Conservation (phyloP, 1,140 invertebrate species). For the Philaenus spumarius region DNA sequence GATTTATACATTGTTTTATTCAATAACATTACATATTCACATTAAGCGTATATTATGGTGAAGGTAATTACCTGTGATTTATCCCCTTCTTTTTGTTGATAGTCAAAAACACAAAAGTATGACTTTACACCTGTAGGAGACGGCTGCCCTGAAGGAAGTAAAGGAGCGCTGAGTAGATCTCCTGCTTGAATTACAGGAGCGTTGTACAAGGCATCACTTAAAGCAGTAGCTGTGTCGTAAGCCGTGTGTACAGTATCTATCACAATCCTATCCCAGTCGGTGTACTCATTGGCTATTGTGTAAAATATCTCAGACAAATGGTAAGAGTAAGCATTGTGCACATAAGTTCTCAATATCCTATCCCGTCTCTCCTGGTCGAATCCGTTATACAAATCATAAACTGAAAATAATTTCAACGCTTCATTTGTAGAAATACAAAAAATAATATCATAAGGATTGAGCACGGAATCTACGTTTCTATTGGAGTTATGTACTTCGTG, state of each 20-base stretch:
- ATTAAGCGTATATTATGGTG: too few species aligned
- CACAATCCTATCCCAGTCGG: constrained; percentile 88
- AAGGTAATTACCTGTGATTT: constrained; percentile 79
- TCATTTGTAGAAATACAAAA: constrained; percentile 77
- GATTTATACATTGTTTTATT: too few species aligned
- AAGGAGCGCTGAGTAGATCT: constrained; percentile 55
- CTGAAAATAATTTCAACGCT: constrained; percentile 44
- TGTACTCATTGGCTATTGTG: constrained; percentile 93
- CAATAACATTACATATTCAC: too few species aligned
- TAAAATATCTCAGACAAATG: constrained; percentile 96
- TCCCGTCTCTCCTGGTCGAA: constrained; percentile 32
- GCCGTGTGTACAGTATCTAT: constrained; percentile 85
- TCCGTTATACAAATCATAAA: not conserved
- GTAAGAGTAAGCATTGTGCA: constrained; percentile 86
- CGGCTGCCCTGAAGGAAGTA: constrained; percentile 2
- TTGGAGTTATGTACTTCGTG: constrained; percentile 39
- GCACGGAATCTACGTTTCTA: constrained; percentile 9
- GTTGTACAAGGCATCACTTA: constrained; percentile 87
- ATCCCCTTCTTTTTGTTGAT: constrained; percentile 84
- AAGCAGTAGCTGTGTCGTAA: constrained; percentile 82
- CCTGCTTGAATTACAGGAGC: constrained; percentile 76
- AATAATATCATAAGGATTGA: constrained; percentile 62
- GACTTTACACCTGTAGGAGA: constrained; percentile 42
- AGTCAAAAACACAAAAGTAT: constrained; percentile 89
- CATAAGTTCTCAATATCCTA: constrained; percentile 82